A percentile compares a stretch with the other conserved stretches of the same genome.
These are phyloP conservation scores for Drosophila phalerata DNA, from an alignment of 2,888 invertebrate genomes.

Conservation along the genomic window DNA sequence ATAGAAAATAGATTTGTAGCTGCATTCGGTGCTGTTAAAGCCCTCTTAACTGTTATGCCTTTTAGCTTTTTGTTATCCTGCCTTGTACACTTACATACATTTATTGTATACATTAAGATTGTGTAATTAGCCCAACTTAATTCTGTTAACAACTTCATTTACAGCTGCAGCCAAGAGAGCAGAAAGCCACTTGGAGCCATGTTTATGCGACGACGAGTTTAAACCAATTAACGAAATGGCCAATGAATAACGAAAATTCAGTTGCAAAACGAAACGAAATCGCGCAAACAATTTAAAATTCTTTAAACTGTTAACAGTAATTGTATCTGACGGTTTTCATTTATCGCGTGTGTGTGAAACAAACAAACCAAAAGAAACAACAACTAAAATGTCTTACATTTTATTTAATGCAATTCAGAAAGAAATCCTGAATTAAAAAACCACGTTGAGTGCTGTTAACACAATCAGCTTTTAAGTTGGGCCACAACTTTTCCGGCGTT, in stretches of 20 bases:
- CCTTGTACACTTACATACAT: slow-evolving; percentile 9
- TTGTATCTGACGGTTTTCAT: slow-evolving; percentile 10
- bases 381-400: slow-evolving; percentile 22
- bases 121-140: slow-evolving; percentile 12
- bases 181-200: slow-evolving; percentile 22
- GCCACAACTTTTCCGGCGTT: slow-evolving; percentile 59
- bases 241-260: slow-evolving; percentile 30
- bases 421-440: slow-evolving; percentile 51
- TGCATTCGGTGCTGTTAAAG: slow-evolving; percentile 7
- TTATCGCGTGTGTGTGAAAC: slow-evolving; percentile 11
- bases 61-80: slow-evolving; percentile 16
- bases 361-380: slow-evolving; percentile 7
- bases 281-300: slow-evolving; percentile 23
- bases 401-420: slow-evolving; percentile 32
- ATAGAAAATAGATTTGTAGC: slow-evolving; percentile 34
- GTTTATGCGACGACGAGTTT: slow-evolving; percentile 15
- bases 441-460: slow-evolving; percentile 43
- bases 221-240: slow-evolving; percentile 29
- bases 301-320: slow-evolving; percentile 7
- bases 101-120: slow-evolving; percentile 1
- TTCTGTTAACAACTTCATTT: slow-evolving; percentile 37
- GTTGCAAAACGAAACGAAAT: slow-evolving; percentile 13
- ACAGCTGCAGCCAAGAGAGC: slow-evolving; percentile 31
- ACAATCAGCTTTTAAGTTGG: slow-evolving; percentile 37
- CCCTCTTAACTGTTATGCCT: slow-evolving; percentile 19